phyloP scores from a whole-genome alignment of 2,888 invertebrate species.

The Rhagonycha lutea region DNA sequence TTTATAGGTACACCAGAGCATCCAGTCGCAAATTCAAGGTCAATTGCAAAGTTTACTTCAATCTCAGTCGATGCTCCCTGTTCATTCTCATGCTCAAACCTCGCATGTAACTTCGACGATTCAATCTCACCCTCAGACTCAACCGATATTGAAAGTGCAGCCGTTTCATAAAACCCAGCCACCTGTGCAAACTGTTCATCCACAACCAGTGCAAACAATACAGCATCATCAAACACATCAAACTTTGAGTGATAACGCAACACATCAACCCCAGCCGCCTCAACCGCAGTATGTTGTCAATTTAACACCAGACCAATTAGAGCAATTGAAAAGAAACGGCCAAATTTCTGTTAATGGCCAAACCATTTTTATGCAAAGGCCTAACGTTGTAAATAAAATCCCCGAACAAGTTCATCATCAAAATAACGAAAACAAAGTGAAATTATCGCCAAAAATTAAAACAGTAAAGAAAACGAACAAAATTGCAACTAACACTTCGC shows the following conservation, averaged over 20 bases:
- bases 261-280: slow-evolving; percentile 36
- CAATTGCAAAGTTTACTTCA: slow-evolving; percentile 32
- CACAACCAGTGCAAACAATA: slow-evolving; percentile 46
- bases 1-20: slow-evolving; percentile 28
- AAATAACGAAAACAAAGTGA: slow-evolving; percentile 40
- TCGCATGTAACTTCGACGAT: slow-evolving; percentile 22
- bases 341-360: slow-evolving; percentile 55
- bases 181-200: slow-evolving; percentile 52
- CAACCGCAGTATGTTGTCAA: slow-evolving; percentile 55
- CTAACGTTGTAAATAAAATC: slow-evolving; percentile 35
- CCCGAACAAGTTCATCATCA: slow-evolving; percentile 25
- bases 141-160: slow-evolving; percentile 42
- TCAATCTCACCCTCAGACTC: slow-evolving; percentile 36
- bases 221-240: slow-evolving; percentile 36
- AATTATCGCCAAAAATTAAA: slow-evolving; percentile 51
- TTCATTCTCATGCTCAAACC: slow-evolving; percentile 47
- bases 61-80: slow-evolving; percentile 31
- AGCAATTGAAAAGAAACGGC: slow-evolving; percentile 53
- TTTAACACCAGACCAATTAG: slow-evolving; percentile 54
- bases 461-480: slow-evolving; percentile 48
- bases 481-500: slow-evolving; percentile 12
- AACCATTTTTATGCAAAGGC: slow-evolving; percentile 54
- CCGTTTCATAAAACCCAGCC: slow-evolving; percentile 53
- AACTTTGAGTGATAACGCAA: slow-evolving; percentile 30
- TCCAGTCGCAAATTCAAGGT: slow-evolving; percentile 34